Percentiles rank a stretch among this genome's conserved stretches.
phyloP scores from a whole-genome alignment of 2,888 invertebrate species.

The Pherbina coryleti region DNA sequence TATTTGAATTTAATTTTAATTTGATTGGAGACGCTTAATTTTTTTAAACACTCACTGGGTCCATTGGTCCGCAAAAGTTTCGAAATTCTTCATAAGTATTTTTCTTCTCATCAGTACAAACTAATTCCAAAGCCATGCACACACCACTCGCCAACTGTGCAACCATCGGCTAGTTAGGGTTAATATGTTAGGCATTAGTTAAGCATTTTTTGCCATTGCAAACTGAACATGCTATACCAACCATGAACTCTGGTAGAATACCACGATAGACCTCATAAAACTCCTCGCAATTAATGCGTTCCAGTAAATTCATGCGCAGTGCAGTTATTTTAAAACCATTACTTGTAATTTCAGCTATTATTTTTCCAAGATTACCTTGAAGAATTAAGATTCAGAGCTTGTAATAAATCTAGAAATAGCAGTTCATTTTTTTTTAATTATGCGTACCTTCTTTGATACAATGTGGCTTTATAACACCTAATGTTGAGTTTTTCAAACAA shows the following conservation, averaged over 20 bases:
- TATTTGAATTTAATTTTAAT: background rate
- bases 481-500: conserved; percentile 77
- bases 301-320: conserved; percentile 83
- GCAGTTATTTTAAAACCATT: conserved; percentile 84
- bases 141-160: conserved; percentile 86
- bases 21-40: too few species aligned
- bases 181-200: background rate
- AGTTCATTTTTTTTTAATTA: background rate
- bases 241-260: conserved; percentile 82
- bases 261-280: conserved; percentile 95
- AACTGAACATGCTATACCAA: conserved; percentile 59
- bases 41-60: conserved; percentile 79
- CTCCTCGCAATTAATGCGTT: conserved; percentile 87
- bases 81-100: conserved; percentile 81
- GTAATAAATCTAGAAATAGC: background rate
- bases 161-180: conserved; percentile 78
- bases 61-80: conserved; percentile 87
- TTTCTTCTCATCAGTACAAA: conserved; percentile 72
- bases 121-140: conserved; percentile 88
- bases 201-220: background rate
- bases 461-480: conserved; percentile 92
- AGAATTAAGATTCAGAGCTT: background rate
- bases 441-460: conserved; percentile 79
- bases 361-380: conserved; percentile 73
- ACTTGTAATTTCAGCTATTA: conserved; percentile 80